Percentiles rank a stretch among this genome's conserved stretches.
Conservation (phyloP, 2,113 vertebrate species). For the Lagopus leucura region DNA sequence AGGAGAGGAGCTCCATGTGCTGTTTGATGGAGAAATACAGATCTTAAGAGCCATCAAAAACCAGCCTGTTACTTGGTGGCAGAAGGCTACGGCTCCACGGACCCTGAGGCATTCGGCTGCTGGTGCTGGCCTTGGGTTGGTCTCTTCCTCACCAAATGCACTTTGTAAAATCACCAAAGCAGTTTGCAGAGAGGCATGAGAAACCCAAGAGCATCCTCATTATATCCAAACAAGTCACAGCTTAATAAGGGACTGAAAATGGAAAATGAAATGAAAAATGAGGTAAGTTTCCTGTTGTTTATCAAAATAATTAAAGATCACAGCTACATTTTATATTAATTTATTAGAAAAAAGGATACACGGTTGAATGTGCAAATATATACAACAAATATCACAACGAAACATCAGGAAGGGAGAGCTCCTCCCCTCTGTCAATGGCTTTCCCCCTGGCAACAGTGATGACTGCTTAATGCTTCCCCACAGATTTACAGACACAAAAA, state of each 20-base stretch:
- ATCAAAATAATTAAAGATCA: neutral
- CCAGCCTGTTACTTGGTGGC: neutral
- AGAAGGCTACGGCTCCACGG: neutral
- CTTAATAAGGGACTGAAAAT: neutral
- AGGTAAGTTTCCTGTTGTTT: neutral
- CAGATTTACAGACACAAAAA: constrained; percentile 67
- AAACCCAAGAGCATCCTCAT: neutral
- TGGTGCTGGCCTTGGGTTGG: neutral
- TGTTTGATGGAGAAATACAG: neutral
- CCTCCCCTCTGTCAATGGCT: constrained; percentile 29
- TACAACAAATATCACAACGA: constrained; percentile 68
- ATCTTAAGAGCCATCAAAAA: neutral
- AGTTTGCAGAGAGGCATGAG: neutral
- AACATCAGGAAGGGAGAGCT: constrained; percentile 35
- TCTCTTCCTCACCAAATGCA: neutral
- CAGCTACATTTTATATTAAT: constrained; percentile 62
- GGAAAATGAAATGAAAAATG: neutral
- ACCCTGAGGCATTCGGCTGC: neutral
- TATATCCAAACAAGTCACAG: neutral
- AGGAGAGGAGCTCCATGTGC: neutral
- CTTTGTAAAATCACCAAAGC: neutral
- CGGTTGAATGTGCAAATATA: constrained; percentile 74
- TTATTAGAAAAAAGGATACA: constrained; percentile 74
- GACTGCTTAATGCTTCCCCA: constrained; percentile 66
- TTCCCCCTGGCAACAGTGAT: constrained; percentile 39